phyloP scores from a whole-genome alignment of 2,113 vertebrate genomes.

The Bubo scandiacus region DNA sequence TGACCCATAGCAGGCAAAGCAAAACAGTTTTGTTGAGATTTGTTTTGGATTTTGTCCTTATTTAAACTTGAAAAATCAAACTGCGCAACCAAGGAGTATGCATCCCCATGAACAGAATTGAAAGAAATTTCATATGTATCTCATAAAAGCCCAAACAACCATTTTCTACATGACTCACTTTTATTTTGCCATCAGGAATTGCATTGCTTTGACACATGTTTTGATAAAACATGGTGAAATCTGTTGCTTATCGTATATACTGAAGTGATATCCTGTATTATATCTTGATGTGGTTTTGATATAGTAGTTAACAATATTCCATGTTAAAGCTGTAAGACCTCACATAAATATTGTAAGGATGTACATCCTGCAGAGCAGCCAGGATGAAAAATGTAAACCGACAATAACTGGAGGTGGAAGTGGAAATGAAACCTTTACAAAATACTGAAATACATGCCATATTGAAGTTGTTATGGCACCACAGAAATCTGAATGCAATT shows the following conservation, averaged over 20 bases:
- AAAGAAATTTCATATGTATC: neutral
- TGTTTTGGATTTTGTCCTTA: neutral
- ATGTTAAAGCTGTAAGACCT: conserved; percentile 11
- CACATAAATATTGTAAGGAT: conserved; percentile 37
- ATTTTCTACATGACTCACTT: neutral
- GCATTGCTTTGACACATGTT: neutral
- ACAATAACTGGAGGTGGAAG: conserved; percentile 52
- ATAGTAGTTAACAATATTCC: neutral
- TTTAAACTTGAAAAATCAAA: neutral
- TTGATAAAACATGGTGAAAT: neutral
- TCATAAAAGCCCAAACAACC: neutral
- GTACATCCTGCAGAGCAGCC: conserved; percentile 42
- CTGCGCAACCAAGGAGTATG: neutral
- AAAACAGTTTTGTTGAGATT: neutral
- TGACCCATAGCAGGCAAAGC: neutral
- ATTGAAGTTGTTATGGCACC: conserved; percentile 69
- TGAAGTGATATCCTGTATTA: no score
- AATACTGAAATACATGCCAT: conserved; percentile 43
- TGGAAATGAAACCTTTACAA: conserved; percentile 47
- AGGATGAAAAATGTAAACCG: conserved; percentile 64
- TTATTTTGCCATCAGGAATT: neutral
- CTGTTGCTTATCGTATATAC: neutral
- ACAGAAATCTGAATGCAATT: conserved; percentile 74
- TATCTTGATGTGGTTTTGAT: conserved; percentile 1
- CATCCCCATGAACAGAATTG: neutral